These are phyloP conservation scores for Actinia equina DNA, from an alignment of 64 coral and sea anemone genomes.

Conservation along the genomic window DNA sequence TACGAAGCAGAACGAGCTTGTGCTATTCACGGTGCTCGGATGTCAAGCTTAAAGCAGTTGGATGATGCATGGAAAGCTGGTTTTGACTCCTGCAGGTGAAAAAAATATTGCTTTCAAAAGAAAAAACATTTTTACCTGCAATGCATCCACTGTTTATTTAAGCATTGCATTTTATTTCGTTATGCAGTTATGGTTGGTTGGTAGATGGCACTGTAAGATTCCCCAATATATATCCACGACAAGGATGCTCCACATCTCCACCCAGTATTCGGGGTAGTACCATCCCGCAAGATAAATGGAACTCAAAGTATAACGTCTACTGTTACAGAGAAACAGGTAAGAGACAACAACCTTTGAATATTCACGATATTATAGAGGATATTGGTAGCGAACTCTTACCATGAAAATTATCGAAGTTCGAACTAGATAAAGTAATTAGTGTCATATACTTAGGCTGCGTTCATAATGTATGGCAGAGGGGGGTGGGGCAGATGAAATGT, in stretches of 20 bases:
- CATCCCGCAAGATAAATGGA: not conserved
- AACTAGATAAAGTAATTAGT: no score
- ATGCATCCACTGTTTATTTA: no score
- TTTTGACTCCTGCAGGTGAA: not conserved
- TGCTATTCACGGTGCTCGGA: not conserved
- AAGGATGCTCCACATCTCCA: not conserved
- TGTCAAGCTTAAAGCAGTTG: not conserved
- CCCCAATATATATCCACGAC: not conserved
- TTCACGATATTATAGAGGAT: no score
- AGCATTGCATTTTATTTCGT: no score
- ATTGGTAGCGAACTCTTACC: no score
- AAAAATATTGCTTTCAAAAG: no score
- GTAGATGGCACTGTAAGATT: not conserved
- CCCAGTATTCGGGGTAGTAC: not conserved
- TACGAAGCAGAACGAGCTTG: not conserved
- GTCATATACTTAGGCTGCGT: no score
- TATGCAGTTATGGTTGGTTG: not conserved
- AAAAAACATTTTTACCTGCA: no score
- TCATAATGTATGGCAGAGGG: not conserved
- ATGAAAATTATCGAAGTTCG: no score
- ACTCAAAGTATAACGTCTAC: not conserved
- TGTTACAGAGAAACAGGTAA: conserved; percentile 8
- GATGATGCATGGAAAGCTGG: not conserved
- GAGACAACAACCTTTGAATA: no score
- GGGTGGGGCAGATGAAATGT: no score